phyloP scores from a whole-genome alignment of 2,888 invertebrate genomes.

The Drosophila setosimentum region DNA sequence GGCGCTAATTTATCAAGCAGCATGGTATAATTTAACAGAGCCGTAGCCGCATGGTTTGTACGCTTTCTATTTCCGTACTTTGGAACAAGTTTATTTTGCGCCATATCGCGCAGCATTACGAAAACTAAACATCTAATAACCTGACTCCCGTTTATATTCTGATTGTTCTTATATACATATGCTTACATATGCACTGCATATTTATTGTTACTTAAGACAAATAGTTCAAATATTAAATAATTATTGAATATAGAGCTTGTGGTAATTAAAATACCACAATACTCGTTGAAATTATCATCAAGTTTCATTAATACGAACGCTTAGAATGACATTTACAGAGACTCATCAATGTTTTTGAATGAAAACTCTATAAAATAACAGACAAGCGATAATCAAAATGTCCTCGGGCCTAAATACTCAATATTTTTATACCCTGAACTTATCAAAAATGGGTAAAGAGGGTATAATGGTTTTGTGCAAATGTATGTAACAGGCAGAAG shows the following conservation, averaged over 20 bases:
- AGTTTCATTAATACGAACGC: not conserved
- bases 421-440: too few species aligned
- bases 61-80: conserved; percentile 61
- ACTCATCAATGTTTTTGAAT: not conserved
- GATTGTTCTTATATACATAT: not conserved
- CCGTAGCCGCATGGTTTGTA: conserved; percentile 21
- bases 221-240: not conserved
- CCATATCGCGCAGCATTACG: conserved; percentile 23
- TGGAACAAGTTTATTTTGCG: conserved; percentile 71
- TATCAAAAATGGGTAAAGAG: too few species aligned
- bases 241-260: not conserved
- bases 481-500: too few species aligned
- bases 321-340: not conserved
- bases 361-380: not conserved
- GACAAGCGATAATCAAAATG: not conserved
- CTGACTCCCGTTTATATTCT: conserved; percentile 11
- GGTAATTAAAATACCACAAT: not conserved
- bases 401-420: not conserved
- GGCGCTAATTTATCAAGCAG: conserved; percentile 56
- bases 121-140: not conserved
- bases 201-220: not conserved
- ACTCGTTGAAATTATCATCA: not conserved
- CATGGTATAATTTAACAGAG: conserved; percentile 35
- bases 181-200: not conserved
- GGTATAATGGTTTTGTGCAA: too few species aligned